These are phyloP conservation scores for Chymomyza caudatula DNA, from an alignment of 2,888 invertebrate genomes.

Conservation along the genomic window DNA sequence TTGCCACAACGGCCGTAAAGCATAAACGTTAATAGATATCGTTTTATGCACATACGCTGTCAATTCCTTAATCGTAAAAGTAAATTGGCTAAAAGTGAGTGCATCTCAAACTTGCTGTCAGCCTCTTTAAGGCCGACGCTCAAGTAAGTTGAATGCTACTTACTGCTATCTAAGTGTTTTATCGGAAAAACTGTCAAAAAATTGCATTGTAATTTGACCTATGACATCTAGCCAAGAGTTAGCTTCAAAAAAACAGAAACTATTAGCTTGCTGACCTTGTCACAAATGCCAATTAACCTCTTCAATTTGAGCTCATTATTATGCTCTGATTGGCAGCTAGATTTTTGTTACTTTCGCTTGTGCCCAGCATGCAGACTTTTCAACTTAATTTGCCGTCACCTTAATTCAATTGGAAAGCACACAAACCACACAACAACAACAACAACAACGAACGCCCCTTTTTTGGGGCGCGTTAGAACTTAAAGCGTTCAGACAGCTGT, in stretches of 20 bases:
- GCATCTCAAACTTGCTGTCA: no score
- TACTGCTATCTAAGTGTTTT: neutral
- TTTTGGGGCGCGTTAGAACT: conserved; percentile 5
- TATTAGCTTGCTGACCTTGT: neutral
- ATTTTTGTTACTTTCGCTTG: neutral
- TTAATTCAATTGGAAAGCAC: conserved; percentile 34
- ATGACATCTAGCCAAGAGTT: neutral
- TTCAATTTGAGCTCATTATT: neutral
- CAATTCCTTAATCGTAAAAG: no score
- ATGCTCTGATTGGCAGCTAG: neutral
- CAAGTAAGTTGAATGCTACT: neutral
- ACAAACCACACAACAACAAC: conserved; percentile 18
- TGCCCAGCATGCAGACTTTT: neutral
- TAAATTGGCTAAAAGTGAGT: no score
- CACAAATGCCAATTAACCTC: neutral
- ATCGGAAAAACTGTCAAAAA: neutral
- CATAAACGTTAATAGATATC: no score
- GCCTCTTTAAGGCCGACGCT: no score
- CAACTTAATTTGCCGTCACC: neutral
- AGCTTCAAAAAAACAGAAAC: neutral
- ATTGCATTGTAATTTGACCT: neutral
- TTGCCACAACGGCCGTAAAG: no score
- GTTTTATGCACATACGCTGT: no score
- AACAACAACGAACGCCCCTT: conserved; percentile 29
- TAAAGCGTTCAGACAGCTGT: conserved; percentile 52